A percentile compares a stretch with the other conserved stretches of the same genome.
Evolutionary conservation across 2,888 invertebrate genomes (phyloP).

Genomic region (Candidula unifasciata): DNA sequence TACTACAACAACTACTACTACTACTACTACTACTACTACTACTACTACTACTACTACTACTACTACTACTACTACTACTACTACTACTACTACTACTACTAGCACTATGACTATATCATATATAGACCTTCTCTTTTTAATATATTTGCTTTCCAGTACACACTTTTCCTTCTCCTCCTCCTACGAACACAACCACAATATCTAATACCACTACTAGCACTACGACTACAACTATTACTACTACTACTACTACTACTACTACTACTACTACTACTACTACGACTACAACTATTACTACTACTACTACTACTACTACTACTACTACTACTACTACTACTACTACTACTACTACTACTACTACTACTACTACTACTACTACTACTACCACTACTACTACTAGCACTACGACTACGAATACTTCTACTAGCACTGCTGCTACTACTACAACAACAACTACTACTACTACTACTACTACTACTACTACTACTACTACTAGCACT

Average conservation of each 20-base stretch:
- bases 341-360: background rate
- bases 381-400: background rate
- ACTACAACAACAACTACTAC: slow-evolving; percentile 2
- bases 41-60: background rate
- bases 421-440: background rate
- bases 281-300: background rate
- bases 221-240: background rate
- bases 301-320: slow-evolving; percentile 4
- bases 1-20: too few species aligned
- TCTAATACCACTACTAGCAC: background rate
- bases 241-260: background rate
- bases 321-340: background rate
- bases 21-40: too few species aligned
- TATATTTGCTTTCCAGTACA: too few species aligned
- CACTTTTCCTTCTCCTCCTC: too few species aligned
- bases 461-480: slow-evolving; percentile 36
- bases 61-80: background rate
- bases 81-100: background rate
- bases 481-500: slow-evolving; percentile 14
- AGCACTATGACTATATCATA: background rate
- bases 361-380: background rate
- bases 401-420: background rate
- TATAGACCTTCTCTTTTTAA: too few species aligned
- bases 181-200: background rate
- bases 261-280: background rate